These are phyloP conservation scores for Geococcyx californianus DNA, from an alignment of 2,113 vertebrate genomes.

Conservation along the genomic window DNA sequence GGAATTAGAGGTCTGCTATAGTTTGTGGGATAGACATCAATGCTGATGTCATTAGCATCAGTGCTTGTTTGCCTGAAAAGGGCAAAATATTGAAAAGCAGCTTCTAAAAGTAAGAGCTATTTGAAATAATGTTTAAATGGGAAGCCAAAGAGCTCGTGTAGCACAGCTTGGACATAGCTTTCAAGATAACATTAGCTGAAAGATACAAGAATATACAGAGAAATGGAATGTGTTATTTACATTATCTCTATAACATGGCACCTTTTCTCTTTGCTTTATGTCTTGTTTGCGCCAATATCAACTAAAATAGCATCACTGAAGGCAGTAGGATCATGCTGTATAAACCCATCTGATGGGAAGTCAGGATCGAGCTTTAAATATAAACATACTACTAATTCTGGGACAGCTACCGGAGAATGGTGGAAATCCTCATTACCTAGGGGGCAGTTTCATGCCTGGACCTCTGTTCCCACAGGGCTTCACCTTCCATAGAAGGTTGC, in stretches of 20 bases:
- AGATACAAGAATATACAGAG: neutral
- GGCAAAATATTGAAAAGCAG: conserved; percentile 20
- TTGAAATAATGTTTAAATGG: neutral
- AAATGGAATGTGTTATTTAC: neutral
- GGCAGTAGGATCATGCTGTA: neutral
- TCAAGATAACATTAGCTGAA: neutral
- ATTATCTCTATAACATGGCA: neutral
- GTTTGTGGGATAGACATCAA: conserved; percentile 38
- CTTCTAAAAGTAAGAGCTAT: conserved; percentile 47
- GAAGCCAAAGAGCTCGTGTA: neutral
- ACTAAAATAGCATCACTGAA: neutral
- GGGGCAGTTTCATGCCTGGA: neutral
- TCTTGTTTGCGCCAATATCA: neutral
- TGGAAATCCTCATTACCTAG: neutral
- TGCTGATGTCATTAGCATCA: conserved; percentile 60
- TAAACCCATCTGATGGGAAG: neutral
- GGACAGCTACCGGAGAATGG: neutral
- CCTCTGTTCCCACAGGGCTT: neutral
- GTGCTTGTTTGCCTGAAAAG: neutral
- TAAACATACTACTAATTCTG: neutral
- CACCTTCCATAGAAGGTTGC: neutral
- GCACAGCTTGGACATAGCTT: neutral
- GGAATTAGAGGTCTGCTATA: conserved; percentile 64
- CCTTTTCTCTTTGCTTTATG: neutral
- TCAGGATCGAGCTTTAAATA: neutral